phyloP scores from a whole-genome alignment of 2,888 invertebrate genomes.

The Synanthedon andrenaeformis region DNA sequence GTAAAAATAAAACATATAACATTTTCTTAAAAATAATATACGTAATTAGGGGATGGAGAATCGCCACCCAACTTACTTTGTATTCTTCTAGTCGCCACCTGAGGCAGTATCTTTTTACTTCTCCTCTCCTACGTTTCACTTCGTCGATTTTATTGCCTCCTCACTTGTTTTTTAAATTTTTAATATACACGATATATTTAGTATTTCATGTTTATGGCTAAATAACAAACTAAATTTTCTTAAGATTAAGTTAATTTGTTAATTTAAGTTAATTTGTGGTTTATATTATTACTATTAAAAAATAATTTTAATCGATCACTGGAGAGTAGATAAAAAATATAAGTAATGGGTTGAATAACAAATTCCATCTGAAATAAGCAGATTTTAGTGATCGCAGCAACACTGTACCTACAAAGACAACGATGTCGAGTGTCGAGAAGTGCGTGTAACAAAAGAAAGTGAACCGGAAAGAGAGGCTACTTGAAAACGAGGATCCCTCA shows the following conservation, averaged over 20 bases:
- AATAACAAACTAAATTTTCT: no score
- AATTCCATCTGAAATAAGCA: conserved; percentile 4
- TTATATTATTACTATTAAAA: no score
- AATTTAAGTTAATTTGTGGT: no score
- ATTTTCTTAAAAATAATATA: background rate
- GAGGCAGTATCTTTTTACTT: conserved; percentile 48
- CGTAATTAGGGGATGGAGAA: background rate
- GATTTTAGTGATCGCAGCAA: conserved; percentile 47
- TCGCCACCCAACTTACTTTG: conserved; percentile 55
- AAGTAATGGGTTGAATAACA: no score
- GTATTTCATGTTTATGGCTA: no score
- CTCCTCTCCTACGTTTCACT: conserved; percentile 36
- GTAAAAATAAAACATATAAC: no score
- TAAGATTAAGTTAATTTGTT: no score
- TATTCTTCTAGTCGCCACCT: conserved; percentile 60
- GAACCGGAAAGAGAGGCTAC: conserved; percentile 58
- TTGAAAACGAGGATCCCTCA: conserved; percentile 38
- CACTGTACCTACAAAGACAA: conserved; percentile 52
- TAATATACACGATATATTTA: no score
- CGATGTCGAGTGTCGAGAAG: conserved; percentile 48
- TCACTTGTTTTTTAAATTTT: no score
- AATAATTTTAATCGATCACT: no score
- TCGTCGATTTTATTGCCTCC: conserved; percentile 13
- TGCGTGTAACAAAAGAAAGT: conserved; percentile 58
- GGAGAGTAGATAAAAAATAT: no score